phyloP scores from a whole-genome alignment of 2,113 vertebrate species.

The Mustelus asterias region DNA sequence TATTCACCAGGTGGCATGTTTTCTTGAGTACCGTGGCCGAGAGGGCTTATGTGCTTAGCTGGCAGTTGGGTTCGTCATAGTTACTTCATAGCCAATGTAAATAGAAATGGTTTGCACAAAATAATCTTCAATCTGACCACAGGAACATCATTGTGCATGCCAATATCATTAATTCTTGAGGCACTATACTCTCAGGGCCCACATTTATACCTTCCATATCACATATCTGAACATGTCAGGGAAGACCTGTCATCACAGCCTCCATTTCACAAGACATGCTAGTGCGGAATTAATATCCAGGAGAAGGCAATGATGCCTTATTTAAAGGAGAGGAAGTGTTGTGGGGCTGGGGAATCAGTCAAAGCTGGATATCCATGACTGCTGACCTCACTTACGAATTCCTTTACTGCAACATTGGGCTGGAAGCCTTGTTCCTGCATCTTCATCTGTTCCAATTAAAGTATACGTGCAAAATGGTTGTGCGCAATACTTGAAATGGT shows the following conservation, averaged over 20 bases:
- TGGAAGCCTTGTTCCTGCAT: background rate
- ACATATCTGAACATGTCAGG: background rate
- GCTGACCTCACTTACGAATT: background rate
- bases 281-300: background rate
- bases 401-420: background rate
- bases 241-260: background rate
- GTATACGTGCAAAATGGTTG: background rate
- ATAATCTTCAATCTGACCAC: background rate
- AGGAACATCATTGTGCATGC: background rate
- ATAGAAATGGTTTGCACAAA: background rate
- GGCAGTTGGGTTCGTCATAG: background rate
- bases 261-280: background rate
- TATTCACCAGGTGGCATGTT: background rate
- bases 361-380: background rate
- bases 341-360: background rate
- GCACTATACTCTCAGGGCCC: background rate
- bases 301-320: background rate
- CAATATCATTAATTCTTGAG: background rate
- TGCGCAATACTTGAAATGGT: background rate
- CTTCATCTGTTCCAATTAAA: background rate
- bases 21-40: background rate
- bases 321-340: background rate
- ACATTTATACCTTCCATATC: background rate
- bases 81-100: background rate
- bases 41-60: background rate